Percentiles rank a stretch among this genome's conserved stretches.
Evolutionary conservation across 2,113 vertebrate genomes (phyloP).

Genomic region (Spheniscus mendiculus): DNA sequence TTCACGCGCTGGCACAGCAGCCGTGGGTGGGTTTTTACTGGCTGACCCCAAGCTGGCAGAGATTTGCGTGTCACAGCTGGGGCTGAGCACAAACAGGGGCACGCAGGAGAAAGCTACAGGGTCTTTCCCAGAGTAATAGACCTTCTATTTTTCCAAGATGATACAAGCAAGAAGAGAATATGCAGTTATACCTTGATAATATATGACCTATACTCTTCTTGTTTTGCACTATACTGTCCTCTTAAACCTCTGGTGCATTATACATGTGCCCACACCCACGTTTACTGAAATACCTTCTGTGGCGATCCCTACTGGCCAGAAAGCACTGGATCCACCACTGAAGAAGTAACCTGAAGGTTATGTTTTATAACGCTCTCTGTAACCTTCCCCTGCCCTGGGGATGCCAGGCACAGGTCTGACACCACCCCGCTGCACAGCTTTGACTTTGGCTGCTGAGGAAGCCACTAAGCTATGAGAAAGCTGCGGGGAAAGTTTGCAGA

Average conservation of each 20-base stretch:
- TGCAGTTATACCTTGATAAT: background rate
- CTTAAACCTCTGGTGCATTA: background rate
- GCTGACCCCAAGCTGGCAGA: rapidly evolving
- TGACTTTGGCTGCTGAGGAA: background rate
- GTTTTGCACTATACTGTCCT: background rate
- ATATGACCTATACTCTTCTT: background rate
- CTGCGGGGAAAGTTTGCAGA: background rate
- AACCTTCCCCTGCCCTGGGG: background rate
- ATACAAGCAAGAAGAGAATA: background rate
- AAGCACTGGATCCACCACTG: background rate
- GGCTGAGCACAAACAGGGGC: background rate
- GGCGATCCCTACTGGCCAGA: background rate
- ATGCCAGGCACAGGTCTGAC: background rate
- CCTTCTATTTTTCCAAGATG: background rate
- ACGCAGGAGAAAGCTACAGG: background rate
- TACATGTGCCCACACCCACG: rapidly evolving
- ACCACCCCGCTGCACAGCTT: background rate
- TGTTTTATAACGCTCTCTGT: background rate
- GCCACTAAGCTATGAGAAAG: background rate
- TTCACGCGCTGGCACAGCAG: background rate
- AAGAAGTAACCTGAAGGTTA: background rate
- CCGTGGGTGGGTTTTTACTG: background rate
- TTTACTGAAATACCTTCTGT: background rate
- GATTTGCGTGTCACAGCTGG: background rate
- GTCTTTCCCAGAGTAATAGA: background rate